Evolutionary conservation across 2,113 vertebrate genomes (phyloP).

Genomic region (Tylochromis polylepis): DNA sequence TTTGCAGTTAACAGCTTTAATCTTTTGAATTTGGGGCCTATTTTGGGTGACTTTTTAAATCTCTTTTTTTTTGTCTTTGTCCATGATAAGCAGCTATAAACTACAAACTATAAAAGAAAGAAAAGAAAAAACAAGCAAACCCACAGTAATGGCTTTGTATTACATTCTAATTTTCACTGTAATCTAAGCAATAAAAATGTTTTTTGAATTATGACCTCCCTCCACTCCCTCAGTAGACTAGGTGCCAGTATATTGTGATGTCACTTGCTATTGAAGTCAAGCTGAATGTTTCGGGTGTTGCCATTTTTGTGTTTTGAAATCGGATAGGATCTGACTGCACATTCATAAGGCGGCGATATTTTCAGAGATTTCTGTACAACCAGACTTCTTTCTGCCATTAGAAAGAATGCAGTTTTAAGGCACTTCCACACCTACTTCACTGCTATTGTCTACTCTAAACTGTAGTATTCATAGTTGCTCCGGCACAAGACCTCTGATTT

Average conservation of each 20-base stretch:
- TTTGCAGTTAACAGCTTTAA: not conserved
- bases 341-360: not conserved
- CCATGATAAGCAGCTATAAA: too few relatives aligned
- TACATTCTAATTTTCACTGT: not conserved
- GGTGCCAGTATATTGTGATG: not conserved
- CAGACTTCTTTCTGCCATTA: not conserved
- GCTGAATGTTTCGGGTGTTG: not conserved
- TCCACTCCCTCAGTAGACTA: not conserved
- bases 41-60: not conserved
- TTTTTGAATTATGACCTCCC: not conserved
- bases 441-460: not conserved
- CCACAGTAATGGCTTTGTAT: too few relatives aligned
- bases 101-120: too few relatives aligned
- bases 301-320: not conserved
- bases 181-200: not conserved
- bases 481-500: not conserved
- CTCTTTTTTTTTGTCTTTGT: too few relatives aligned
- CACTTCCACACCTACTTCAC: not conserved
- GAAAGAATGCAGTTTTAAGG: not conserved
- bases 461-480: not conserved
- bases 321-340: not conserved
- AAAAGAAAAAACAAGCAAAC: too few relatives aligned
- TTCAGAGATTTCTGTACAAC: not conserved
- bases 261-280: not conserved
- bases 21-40: not conserved